Evolutionary conservation across 2,797 vertebrate species (phyloP), one percentile per base, ranked within the genome.

Genomic region (Huso huso): DNA sequence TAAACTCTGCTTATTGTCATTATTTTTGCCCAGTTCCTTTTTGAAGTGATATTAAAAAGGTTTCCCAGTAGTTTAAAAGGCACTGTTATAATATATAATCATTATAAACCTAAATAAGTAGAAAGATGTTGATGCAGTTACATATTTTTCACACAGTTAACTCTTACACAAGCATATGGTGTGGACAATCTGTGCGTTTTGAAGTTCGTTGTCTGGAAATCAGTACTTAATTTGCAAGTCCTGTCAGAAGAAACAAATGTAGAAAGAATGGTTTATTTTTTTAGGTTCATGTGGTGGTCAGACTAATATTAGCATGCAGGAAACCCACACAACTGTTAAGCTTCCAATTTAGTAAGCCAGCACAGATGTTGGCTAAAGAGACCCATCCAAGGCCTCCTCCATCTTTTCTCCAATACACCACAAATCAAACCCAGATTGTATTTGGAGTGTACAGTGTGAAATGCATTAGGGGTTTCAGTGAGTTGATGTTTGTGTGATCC

Each of bases 161-260:
- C 66, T 67, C 74, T 76, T 74, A 67, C 68, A 63, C 74, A 75
- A 83, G 72, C 89, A 89, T 89, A 87, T 90, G 87, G 23, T 2
- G 0, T 37, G 87, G 84, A 72, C 79, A 71, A 75, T 87, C 85
- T 86, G 83, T 64, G 77, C 23, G 78, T 75, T 70, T 82, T 81
- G 77, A 78, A 83, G 82, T 82, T 84, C 74, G 49, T 81, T 77
- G 85, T 84, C 85, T 84, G 78, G 78, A 80, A 82, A 73, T 83
- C 73, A 75, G 78, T 69, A 83, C 78, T 83, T 81, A 76, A 77
- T 73, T 86, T 78, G 78, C 76, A 37, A 37, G 23, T 37, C 23
- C 23, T 37, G 23, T 79, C 73, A 71, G 81, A 74, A 76, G 76
- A 78, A 81, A 81, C 75, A 78, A 66, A 65, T 37, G 23, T 37